Percentiles rank a stretch among this genome's conserved stretches.
Conservation (phyloP, 2,888 invertebrate genomes). For the Volucella bombylans region DNA sequence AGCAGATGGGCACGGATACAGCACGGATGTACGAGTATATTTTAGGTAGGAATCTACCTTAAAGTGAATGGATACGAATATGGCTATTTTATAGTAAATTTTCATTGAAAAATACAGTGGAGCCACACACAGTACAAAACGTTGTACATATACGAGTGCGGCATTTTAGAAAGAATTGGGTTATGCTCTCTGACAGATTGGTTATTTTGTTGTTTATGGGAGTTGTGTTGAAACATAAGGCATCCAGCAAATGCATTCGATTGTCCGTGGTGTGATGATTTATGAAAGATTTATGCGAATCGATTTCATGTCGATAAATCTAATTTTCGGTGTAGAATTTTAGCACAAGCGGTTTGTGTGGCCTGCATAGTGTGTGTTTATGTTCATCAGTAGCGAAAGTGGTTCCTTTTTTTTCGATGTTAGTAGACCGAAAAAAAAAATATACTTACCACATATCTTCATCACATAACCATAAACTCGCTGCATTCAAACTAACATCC, state of each 20-base stretch:
- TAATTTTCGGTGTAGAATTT: constrained; percentile 60
- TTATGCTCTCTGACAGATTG: constrained; percentile 45
- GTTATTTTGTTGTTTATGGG: neutral
- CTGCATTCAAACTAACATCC: no score
- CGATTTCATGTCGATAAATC: constrained; percentile 66
- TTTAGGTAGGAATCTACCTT: neutral
- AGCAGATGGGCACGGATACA: constrained; percentile 21
- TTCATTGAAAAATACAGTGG: no score
- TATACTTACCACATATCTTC: no score
- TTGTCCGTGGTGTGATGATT: constrained; percentile 63
- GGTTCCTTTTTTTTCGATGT: no score
- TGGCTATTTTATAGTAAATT: no score
- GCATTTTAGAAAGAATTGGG: constrained; percentile 7
- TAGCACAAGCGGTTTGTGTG: constrained; percentile 40
- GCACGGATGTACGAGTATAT: constrained; percentile 10
- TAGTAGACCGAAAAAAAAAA: no score
- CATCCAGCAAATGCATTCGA: constrained; percentile 31
- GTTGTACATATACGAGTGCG: no score
- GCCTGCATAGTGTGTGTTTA: neutral
- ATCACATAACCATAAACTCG: no score
- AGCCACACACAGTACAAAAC: no score
- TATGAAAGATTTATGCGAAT: constrained; percentile 71
- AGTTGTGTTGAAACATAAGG: constrained; percentile 8
- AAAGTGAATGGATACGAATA: no score
- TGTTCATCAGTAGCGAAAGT: no score